A percentile compares a stretch with the other conserved stretches of the same genome.
phyloP scores from a whole-genome alignment of 2,113 vertebrate species.

The Melospiza melodia region DNA sequence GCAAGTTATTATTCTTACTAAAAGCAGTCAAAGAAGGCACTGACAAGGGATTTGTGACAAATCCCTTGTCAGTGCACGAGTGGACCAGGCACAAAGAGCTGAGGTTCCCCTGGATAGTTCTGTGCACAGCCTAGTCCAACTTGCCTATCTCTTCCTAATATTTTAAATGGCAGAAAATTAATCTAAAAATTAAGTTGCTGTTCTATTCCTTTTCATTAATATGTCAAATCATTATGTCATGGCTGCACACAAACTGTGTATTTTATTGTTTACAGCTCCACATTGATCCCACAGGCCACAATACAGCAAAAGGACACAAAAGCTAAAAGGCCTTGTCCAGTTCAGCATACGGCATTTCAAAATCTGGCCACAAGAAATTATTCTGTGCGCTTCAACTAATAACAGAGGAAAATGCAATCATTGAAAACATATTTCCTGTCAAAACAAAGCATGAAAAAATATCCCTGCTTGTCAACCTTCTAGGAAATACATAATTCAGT shows the following conservation, averaged over 20 bases:
- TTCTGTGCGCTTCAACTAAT: neutral
- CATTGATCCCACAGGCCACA: neutral
- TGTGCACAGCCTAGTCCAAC: neutral
- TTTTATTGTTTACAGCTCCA: neutral
- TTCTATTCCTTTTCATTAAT: neutral
- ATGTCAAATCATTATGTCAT: neutral
- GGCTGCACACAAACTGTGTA: neutral
- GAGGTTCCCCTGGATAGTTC: neutral
- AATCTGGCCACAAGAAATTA: neutral
- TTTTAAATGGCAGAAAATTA: neutral
- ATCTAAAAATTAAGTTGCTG: conserved; percentile 4
- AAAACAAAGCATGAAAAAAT: neutral
- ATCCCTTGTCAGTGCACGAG: neutral
- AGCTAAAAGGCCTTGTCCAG: neutral
- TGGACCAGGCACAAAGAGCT: neutral
- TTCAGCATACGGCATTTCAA: neutral
- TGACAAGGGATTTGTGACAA: neutral
- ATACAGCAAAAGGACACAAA: neutral
- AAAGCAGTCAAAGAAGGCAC: neutral
- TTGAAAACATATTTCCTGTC: neutral
- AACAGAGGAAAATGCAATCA: neutral
- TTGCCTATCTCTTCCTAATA: neutral
- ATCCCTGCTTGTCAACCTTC: neutral
- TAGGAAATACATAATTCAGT: neutral
- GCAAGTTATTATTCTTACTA: neutral